Evolutionary conservation across 2,113 vertebrate genomes (phyloP).

Genomic region (Nannobrachium achirus): DNA sequence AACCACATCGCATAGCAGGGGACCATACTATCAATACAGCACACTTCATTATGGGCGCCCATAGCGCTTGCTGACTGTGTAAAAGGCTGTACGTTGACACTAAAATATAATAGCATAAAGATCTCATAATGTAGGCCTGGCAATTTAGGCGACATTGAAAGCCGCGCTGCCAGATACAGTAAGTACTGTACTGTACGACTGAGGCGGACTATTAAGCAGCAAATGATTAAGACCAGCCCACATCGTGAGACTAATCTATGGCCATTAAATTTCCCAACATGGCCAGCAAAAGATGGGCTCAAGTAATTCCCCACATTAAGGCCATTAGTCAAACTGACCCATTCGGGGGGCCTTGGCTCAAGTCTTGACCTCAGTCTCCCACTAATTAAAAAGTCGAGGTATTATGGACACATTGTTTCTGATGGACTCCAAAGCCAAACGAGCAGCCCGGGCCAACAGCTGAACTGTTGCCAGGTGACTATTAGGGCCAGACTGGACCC

Average conservation of each 20-base stretch:
- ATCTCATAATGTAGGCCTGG: constrained; percentile 25
- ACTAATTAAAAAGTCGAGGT: constrained; percentile 23
- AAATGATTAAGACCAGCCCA: constrained; percentile 20
- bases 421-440: constrained; percentile 42
- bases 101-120: constrained; percentile 58
- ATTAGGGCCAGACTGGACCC: constrained; percentile 58
- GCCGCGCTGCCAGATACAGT: constrained; percentile 27
- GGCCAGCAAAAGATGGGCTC: background rate
- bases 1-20: constrained; percentile 48
- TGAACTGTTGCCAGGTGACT: constrained; percentile 57
- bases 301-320: constrained; percentile 28
- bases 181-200: constrained; percentile 1
- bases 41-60: constrained; percentile 45
- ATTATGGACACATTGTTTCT: constrained; percentile 38
- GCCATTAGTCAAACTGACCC: constrained; percentile 49
- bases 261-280: constrained; percentile 21
- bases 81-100: constrained; percentile 24
- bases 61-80: constrained; percentile 20
- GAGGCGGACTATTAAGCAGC: constrained; percentile 35
- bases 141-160: constrained; percentile 48
- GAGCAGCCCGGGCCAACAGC: constrained; percentile 32
- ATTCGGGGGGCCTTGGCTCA: constrained; percentile 26
- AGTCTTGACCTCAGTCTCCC: constrained; percentile 40
- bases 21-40: constrained; percentile 49
- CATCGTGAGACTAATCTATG: constrained; percentile 34